A percentile compares a stretch with the other conserved stretches of the same genome.
These are phyloP conservation scores for Archocentrus centrarchus DNA, from an alignment of 2,113 vertebrate species.

Conservation along the genomic window DNA sequence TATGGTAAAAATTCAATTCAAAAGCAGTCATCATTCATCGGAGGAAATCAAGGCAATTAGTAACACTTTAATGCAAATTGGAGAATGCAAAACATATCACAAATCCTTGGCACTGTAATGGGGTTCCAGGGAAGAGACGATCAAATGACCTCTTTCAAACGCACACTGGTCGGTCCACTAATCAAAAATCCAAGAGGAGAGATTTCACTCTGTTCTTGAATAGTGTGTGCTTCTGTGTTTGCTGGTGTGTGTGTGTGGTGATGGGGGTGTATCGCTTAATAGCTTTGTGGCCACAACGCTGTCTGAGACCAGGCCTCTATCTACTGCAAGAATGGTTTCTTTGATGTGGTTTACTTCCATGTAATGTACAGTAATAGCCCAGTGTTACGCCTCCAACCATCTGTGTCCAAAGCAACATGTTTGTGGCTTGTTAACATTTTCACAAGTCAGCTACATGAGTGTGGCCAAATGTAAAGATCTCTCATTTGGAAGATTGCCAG, in stretches of 20 bases:
- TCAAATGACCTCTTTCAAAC: slow-evolving; percentile 72
- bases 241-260: not conserved
- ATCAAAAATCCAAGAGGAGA: slow-evolving; percentile 50
- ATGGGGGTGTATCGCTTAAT: slow-evolving; percentile 21
- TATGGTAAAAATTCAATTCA: slow-evolving; percentile 80
- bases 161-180: slow-evolving; percentile 10
- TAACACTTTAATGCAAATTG: slow-evolving; percentile 82
- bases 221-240: not conserved
- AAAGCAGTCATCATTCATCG: slow-evolving; percentile 81
- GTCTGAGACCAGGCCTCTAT: slow-evolving; percentile 20
- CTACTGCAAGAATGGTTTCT: slow-evolving; percentile 39
- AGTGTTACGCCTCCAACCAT: slow-evolving; percentile 18
- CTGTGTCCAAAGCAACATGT: slow-evolving; percentile 39
- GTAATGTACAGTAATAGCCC: slow-evolving; percentile 48
- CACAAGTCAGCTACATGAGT: not conserved
- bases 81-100: slow-evolving; percentile 69
- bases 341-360: slow-evolving; percentile 41
- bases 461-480: slow-evolving; percentile 29
- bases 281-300: slow-evolving; percentile 33
- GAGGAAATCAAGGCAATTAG: slow-evolving; percentile 85
- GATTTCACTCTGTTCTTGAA: slow-evolving; percentile 27
- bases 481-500: slow-evolving; percentile 39
- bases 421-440: slow-evolving; percentile 47
- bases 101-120: slow-evolving; percentile 66
- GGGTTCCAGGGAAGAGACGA: slow-evolving; percentile 50